Evolutionary conservation across 2,797 vertebrate species (phyloP), one percentile per base, ranked within the genome.

Genomic region (Vespertilio murinus): DNA sequence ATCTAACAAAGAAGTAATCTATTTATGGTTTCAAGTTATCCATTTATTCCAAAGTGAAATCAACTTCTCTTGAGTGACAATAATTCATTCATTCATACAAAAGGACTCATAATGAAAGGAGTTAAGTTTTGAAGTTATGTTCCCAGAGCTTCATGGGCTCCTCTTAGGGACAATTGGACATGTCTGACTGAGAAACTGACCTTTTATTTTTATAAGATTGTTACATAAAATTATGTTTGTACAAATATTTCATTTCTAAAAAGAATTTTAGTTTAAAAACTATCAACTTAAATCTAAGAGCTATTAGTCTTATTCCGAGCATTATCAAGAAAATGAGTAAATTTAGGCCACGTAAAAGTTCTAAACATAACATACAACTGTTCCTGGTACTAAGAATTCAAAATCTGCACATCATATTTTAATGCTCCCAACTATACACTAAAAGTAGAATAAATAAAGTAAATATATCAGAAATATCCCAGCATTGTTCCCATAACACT

Each of bases 211-310:
- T 88, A 92, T 82, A 91, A 93, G 54, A 52, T 2, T 71, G 65
- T n/a, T 59, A 18, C 33, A 85, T 70, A 49, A 78, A 78, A 56
- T 49, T 81, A n/a, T 82, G 3, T 93, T 71, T 83, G n/a, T 20
- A 83, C 22, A 81, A 30, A 33, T 14, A 92, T 92, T 80, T 92
- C 16, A 74, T 67, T 94, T 18, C n/a, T 88, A 88, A 95, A 94
- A 95, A 85, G 69, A 74, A n/a, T 92, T 95, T 56, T 23, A 42
- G 38, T 73, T 77, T 94, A 40, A 88, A 94, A 96, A 94, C 45
- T 42, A 92, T 47, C 54, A 85, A 20, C 33, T 81, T 70, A 65
- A 90, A 16, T 25, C 71, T 90, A 69, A 93, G 25, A 23, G 16
- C 82, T 78, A 88, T 82, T 77, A 80, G 59, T 10, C 28, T 84